Base-by-base conservation (phyloP, 2,888 invertebrate genomes). In the Hydrotaea cyrtoneurina region DNA sequence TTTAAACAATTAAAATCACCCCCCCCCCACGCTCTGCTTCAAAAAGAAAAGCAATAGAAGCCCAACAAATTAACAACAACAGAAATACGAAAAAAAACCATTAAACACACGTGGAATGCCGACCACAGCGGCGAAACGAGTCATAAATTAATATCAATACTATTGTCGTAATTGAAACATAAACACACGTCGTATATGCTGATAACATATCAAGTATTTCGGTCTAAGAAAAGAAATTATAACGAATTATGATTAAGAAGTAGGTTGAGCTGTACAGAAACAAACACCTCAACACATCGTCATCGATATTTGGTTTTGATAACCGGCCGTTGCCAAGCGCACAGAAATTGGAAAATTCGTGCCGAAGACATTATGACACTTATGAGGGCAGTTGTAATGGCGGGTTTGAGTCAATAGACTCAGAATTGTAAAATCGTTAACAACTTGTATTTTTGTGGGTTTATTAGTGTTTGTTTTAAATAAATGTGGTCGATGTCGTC, bases 1-100 rank as follows among this genome's bases (percentile, higher is more conserved):
- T 84, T 78, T 75, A 17, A 81, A 26, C 77, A 77, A 74, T 39
- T 59, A 39, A 1, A 72, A 0, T n/a, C n/a, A n/a, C n/a, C n/a
- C n/a, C n/a, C n/a, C n/a, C 13, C 21, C 50, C 26, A 72, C 26
- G 10, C 11, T 57, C 36, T 19, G 31, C n/a, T n/a, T n/a, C 21
- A 59, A 36, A 64, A 76, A 17, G 31, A 73, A 73, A 64, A 53
- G 64, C 43, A 66, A 50, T n/a, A 50, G n/a, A 83, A 83, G 66
- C 3, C 2, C 2, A 31, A 31, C 31, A 31, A 31, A 69, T 80
- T 77, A 83, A 73, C 64, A 66, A 77, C n/a, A 69, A 15, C 2
- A 50, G n/a, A n/a, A 50, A 50, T 2, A 15, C 80, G 77, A 74
- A 73, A 66, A 79, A 55, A 76, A 31, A 39, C 15, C 53, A 26